Percentiles rank a stretch among this genome's conserved stretches.
phyloP scores from a whole-genome alignment of 2,888 invertebrate species.

The Erynnis tages region DNA sequence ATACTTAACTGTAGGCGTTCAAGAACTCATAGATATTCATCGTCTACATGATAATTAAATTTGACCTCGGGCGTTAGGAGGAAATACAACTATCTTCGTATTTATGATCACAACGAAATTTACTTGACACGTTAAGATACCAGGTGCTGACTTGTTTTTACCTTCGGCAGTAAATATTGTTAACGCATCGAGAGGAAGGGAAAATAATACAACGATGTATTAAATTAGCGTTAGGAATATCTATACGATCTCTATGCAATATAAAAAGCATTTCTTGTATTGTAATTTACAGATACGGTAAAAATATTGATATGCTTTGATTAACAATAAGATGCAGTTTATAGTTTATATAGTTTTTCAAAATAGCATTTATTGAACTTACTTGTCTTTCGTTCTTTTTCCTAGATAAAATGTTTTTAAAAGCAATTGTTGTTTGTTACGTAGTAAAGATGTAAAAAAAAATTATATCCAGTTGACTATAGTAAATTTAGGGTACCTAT shows the following conservation, averaged over 20 bases:
- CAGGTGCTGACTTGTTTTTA: constrained; percentile 60
- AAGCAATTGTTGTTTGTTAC: too few species aligned
- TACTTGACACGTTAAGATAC: constrained; percentile 62
- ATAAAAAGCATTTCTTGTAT: neutral
- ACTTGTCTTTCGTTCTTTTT: too few species aligned
- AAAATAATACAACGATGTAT: constrained; percentile 32
- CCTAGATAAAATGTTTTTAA: too few species aligned
- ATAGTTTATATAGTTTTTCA: too few species aligned
- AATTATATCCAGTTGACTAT: too few species aligned
- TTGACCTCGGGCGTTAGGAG: constrained; percentile 65
- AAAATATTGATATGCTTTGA: too few species aligned
- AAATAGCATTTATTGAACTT: too few species aligned
- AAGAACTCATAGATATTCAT: constrained; percentile 48
- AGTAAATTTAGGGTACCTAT: too few species aligned
- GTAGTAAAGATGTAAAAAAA: too few species aligned
- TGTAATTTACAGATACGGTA: too few species aligned
- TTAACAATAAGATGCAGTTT: too few species aligned
- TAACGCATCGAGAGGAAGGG: constrained; percentile 41
- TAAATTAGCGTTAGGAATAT: constrained; percentile 26
- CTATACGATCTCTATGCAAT: constrained; percentile 15
- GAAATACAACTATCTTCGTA: constrained; percentile 56
- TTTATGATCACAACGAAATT: constrained; percentile 64
- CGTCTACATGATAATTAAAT: constrained; percentile 78
- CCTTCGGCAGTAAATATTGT: constrained; percentile 54
- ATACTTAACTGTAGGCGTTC: constrained; percentile 66